Base-by-base conservation (phyloP, 2,113 vertebrate species). In the Sturnus vulgaris region DNA sequence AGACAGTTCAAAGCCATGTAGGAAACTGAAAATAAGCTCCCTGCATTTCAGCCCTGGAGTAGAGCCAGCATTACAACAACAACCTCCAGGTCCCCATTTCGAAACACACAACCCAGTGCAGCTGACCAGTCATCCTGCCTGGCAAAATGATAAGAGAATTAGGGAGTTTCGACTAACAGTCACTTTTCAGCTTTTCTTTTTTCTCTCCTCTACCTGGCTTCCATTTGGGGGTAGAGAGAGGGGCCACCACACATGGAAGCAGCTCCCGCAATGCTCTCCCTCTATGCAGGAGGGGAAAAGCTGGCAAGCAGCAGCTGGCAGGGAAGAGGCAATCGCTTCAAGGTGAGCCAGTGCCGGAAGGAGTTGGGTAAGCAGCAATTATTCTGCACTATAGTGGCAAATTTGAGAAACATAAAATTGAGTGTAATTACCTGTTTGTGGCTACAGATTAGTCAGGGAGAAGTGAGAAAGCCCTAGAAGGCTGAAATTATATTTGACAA, bases 91-190 rank as follows among this genome's bases (percentile, higher is more conserved):
- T 42, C 60, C 14, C 19, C 1, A 0, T 42, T 92, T 57, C 5
- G 4, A 35, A 25, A 35, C 1, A 4, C 14, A 17, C 1, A 25
- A 69, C n/a, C 20, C 5, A 8, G 14, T 2, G 9, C n/a, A 37
- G 27, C 49, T 24, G 24, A 24, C 44, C 47, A 44, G 17, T 37
- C 13, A 0, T 27, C 57, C 59, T 68, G 60, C 31, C 55, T 50
- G 19, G 39, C 11, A 52, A 71, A 91, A 55, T 3, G 4, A 13
- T 2, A 21, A 71, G 10, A 90, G 17, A 64, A 79, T 9, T 15
- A 15, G 28, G 2, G 20, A 75, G 24, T 44, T 85, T 64, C 40
- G 71, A 47, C 21, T 2, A 78, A 18, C 30, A 79, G 70, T 11
- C 2, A 6, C 21, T 8, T 65, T 31, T 69, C 39, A 53, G 44